Evolutionary conservation across 2,113 vertebrate species (phyloP).

Genomic region (Crotalus horridus): DNA sequence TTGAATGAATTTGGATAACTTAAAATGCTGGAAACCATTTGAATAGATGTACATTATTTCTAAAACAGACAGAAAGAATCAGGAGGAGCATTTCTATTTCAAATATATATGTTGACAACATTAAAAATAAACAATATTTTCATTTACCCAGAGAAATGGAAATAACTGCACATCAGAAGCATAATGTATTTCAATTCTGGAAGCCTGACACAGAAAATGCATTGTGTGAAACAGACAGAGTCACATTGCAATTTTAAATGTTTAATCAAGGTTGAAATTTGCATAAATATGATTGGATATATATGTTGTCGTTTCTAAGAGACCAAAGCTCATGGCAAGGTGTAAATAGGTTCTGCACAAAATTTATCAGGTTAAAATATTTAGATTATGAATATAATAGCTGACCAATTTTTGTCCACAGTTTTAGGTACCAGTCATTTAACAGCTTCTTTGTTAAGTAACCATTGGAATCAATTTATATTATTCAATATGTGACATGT

Average conservation of each 20-base stretch:
- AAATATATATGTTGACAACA: not conserved
- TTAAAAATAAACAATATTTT: not conserved
- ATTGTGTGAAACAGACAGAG: not conserved
- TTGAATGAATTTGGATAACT: not conserved
- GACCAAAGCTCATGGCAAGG: not conserved
- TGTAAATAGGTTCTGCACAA: not conserved
- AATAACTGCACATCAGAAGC: not conserved
- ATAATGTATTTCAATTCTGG: not conserved
- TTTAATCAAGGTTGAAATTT: not conserved
- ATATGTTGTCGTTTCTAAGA: not conserved
- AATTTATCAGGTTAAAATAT: constrained; percentile 1
- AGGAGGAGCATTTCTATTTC: not conserved
- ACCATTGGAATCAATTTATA: not conserved
- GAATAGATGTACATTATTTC: not conserved
- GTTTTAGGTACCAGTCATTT: not conserved
- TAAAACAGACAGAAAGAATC: not conserved
- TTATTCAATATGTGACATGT: not conserved
- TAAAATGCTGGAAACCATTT: not conserved
- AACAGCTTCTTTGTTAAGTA: not conserved
- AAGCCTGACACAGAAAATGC: not conserved
- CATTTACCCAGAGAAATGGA: not conserved
- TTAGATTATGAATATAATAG: not conserved
- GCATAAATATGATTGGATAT: not conserved
- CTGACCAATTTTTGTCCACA: not conserved
- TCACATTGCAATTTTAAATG: not conserved